A percentile compares a stretch with the other conserved stretches of the same genome.
These are phyloP conservation scores for Colletes gigas DNA, from an alignment of 1,140 invertebrate genomes.

Conservation along the genomic window DNA sequence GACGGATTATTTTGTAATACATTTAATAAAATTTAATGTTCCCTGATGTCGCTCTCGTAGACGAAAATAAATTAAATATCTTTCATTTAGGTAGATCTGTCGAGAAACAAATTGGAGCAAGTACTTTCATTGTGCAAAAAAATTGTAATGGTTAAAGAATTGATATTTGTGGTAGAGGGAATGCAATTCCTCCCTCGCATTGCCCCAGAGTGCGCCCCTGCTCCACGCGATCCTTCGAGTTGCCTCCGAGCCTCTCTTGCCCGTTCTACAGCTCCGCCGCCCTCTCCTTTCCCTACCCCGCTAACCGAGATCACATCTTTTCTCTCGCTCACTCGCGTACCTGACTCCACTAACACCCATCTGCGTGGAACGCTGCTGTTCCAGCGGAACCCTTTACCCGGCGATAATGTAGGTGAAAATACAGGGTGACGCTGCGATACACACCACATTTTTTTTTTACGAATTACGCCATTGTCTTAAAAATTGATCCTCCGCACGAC, in stretches of 20 bases:
- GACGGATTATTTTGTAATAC: no score
- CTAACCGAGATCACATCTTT: slow-evolving; percentile 42
- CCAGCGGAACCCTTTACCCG: slow-evolving; percentile 47
- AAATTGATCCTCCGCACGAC: not conserved
- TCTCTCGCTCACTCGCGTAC: slow-evolving; percentile 23
- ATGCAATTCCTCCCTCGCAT: no score
- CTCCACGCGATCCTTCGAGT: not conserved
- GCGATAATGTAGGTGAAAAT: slow-evolving; percentile 56
- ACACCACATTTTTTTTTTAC: not conserved
- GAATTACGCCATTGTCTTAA: not conserved
- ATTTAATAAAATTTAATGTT: no score
- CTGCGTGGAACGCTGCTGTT: slow-evolving; percentile 43
- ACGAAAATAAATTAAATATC: no score
- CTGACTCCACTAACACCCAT: slow-evolving; percentile 53
- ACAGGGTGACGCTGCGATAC: slow-evolving; percentile 43
- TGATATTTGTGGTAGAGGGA: no score
- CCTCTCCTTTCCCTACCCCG: slow-evolving; percentile 16
- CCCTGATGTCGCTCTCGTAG: no score
- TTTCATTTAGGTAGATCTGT: no score
- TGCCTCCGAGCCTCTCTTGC: not conserved
- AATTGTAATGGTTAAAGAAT: no score
- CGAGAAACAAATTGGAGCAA: no score
- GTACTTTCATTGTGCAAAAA: no score
- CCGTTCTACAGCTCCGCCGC: not conserved
- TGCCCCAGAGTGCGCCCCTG: no score